Evolutionary conservation across 2,113 vertebrate species (phyloP), one percentile per base, ranked within the genome.

Genomic region (Chamaetylas fuelleborni): DNA sequence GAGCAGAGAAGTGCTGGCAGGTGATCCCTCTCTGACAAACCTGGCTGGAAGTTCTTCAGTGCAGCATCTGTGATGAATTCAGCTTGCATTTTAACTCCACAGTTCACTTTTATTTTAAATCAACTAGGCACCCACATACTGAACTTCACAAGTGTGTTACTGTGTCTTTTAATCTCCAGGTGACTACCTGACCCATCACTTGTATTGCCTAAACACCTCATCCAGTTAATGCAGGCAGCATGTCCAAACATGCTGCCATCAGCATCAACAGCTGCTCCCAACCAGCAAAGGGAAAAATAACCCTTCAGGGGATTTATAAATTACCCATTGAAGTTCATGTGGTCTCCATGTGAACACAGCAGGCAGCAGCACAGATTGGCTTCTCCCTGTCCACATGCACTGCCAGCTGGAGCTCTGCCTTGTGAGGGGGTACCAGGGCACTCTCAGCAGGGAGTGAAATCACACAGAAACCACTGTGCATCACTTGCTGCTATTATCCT

Each of bases 231-330:
- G 23, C 62, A 76, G n/a, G 36, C 70, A 67, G 70, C n/a, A 9
- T 16, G 62, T 65, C 50, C 90, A 88, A 77, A 90, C 54, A 60
- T 1, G 29, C 62, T 4, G 3, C 47, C 70, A 80, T 85, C 83
- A 70, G 26, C 79, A 77, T 20, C 62, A 79, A 47, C 84, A 92
- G 87, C 87, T 91, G 78, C 92, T 94, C 57, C 78, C 81, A 85
- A 25, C 19, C 61, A 76, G 81, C 36, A 72, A 50, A 69, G 69
- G 43, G 73, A 81, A 94, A 54, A 56, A 71, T 26, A 79, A 13
- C 29, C 19, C 81, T 94, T 62, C 53, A 81, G 87, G 86, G 50
- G 53, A 88, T 80, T 94, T 67, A 76, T 43, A 93, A 87, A 85
- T 71, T 36, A 67, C 70, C 33, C 53, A 48, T 0, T 76, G 58